A percentile compares a stretch with the other conserved stretches of the same genome.
Conservation (phyloP, 2,113 vertebrate species). For the Paracanthobrama guichenoti region DNA sequence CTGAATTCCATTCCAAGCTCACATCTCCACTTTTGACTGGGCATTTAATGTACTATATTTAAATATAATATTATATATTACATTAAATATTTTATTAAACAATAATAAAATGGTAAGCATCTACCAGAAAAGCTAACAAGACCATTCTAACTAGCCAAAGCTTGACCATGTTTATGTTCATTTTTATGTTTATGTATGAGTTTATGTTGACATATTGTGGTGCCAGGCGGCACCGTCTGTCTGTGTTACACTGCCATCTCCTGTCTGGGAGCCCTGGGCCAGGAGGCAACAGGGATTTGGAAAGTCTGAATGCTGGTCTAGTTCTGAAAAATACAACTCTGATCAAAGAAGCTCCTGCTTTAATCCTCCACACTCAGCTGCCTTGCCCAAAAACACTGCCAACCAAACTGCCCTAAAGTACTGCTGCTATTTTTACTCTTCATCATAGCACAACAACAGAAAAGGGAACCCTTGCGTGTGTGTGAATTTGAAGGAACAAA, state of each 20-base stretch:
- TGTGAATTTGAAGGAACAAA: constrained; percentile 68
- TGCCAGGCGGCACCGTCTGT: constrained; percentile 35
- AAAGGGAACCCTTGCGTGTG: constrained; percentile 63
- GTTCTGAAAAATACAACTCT: constrained; percentile 52
- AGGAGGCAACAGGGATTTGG: constrained; percentile 28
- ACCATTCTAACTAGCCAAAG: neutral
- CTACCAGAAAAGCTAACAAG: neutral
- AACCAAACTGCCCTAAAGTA: constrained; percentile 76
- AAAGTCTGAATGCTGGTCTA: constrained; percentile 46
- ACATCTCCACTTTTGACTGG: neutral
- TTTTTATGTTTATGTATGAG: neutral
- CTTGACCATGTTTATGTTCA: neutral
- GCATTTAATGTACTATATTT: neutral
- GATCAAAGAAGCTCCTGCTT: constrained; percentile 75
- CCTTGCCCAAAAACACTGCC: constrained; percentile 65
- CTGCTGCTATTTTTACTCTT: constrained; percentile 77
- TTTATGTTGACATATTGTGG: constrained; percentile 43
- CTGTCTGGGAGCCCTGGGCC: constrained; percentile 68
- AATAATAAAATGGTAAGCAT: neutral
- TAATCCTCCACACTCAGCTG: constrained; percentile 78
- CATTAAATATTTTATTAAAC: neutral
- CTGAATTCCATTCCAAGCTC: neutral
- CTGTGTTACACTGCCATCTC: constrained; percentile 74
- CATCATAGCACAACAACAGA: constrained; percentile 62
- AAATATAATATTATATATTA: neutral